Percentiles rank a stretch among this genome's conserved stretches.
These are phyloP conservation scores for Virgularia gustaviana DNA, from an alignment of 92 coral and sea anemone genomes.

Conservation along the genomic window DNA sequence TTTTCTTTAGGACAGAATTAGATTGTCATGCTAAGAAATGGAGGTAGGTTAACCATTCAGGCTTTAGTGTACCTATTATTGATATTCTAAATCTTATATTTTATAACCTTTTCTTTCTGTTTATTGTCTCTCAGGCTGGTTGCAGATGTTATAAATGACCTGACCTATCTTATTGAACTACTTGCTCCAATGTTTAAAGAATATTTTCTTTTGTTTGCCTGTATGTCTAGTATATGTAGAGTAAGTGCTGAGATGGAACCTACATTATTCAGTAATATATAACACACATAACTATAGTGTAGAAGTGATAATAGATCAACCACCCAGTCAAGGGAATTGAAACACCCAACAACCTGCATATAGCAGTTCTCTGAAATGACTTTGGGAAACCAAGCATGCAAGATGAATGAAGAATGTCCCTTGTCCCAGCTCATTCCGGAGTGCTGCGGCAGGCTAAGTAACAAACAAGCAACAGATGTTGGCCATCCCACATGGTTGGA, in stretches of 20 bases:
- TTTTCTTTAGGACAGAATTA: conserved; percentile 66
- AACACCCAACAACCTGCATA: no score
- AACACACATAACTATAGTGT: no score
- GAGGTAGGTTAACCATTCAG: conserved; percentile 79
- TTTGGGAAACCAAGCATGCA: no score
- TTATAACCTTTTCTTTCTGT: background rate
- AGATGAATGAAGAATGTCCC: no score
- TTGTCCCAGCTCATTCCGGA: no score
- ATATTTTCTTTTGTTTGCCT: conserved; percentile 80
- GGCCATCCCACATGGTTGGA: no score
- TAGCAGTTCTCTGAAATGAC: no score
- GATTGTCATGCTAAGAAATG: conserved; percentile 99
- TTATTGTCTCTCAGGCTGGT: conserved; percentile 53
- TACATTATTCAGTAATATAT: no score
- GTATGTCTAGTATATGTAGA: conserved; percentile 88
- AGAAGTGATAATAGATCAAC: no score
- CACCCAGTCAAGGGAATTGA: no score
- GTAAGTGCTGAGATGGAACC: no score
- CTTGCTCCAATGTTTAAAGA: conserved; percentile 80
- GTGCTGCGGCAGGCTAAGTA: no score
- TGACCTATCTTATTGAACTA: conserved; percentile 71
- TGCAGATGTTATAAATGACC: conserved; percentile 92
- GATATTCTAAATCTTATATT: background rate
- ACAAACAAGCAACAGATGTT: background rate
- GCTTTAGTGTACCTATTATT: background rate